Conservation (phyloP, 2,888 invertebrate species). For the Rhingia rostrata region DNA sequence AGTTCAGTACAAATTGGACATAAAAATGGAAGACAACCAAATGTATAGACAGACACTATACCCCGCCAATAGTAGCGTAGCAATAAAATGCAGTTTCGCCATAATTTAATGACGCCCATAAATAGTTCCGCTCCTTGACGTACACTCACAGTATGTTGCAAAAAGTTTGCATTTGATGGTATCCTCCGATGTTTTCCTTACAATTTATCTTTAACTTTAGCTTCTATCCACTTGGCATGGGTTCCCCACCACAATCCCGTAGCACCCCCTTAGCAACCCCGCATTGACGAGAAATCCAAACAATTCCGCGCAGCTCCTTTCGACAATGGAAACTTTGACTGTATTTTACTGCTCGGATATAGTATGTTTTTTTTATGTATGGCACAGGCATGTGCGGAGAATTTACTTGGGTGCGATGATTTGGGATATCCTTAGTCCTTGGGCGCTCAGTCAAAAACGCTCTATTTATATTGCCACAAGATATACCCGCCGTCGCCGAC, state of each 20-base stretch:
- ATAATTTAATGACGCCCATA: conserved; percentile 52
- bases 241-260: background rate
- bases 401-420: conserved; percentile 39
- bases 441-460: conserved; percentile 23
- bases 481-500: conserved; percentile 10
- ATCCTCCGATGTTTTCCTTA: conserved; percentile 35
- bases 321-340: conserved; percentile 40
- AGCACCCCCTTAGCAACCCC: background rate
- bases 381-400: background rate
- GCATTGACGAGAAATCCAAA: conserved; percentile 18
- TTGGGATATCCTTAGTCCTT: conserved; percentile 38
- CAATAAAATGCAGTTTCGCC: conserved; percentile 60
- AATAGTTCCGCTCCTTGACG: conserved; percentile 49
- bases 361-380: too few species aligned
- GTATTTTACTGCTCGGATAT: background rate
- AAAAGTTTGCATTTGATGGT: conserved; percentile 48
- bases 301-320: conserved; percentile 16
- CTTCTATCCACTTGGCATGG: background rate
- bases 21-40: conserved; percentile 46
- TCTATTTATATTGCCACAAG: conserved; percentile 42
- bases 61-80: background rate
- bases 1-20: conserved; percentile 40
- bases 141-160: conserved; percentile 22
- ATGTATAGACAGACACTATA: conserved; percentile 7
- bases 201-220: conserved; percentile 32